Evolutionary conservation across 2,797 vertebrate genomes (phyloP).

Genomic region (Smutsia gigantea): DNA sequence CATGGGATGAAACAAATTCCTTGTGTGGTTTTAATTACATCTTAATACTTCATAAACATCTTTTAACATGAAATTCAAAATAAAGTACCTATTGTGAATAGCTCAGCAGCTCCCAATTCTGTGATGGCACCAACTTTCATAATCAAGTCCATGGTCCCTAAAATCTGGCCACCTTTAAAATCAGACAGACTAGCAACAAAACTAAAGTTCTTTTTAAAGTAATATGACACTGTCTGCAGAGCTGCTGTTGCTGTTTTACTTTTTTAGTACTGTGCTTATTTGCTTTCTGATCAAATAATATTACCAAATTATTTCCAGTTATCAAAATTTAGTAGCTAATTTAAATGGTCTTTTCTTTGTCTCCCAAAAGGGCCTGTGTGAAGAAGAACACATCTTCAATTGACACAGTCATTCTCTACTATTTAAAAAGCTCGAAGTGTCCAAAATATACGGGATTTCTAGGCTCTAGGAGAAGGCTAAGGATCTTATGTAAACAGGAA

Average conservation of each 20-base stretch:
- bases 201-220: conserved; percentile 77
- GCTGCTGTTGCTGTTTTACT: not conserved
- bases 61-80: conserved; percentile 75
- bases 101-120: conserved; percentile 74
- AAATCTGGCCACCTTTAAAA: conserved; percentile 83
- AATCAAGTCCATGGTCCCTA: conserved; percentile 78
- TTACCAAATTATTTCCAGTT: conserved; percentile 75
- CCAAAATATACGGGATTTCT: conserved; percentile 78
- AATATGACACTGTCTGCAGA: conserved; percentile 80
- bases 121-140: conserved; percentile 84
- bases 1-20: conserved; percentile 63
- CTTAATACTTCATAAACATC: conserved; percentile 73
- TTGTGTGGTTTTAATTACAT: conserved; percentile 71
- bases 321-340: conserved; percentile 62
- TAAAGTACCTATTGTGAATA: conserved; percentile 69
- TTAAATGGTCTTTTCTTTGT: conserved; percentile 57
- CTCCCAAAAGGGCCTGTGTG: conserved; percentile 61
- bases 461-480: conserved; percentile 53
- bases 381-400: conserved; percentile 78
- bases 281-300: conserved; percentile 23
- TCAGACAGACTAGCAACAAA: conserved; percentile 81
- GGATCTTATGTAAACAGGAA: conserved; percentile 82
- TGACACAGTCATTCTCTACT: conserved; percentile 83
- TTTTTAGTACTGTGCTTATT: conserved; percentile 56
- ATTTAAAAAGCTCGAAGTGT: conserved; percentile 78